Evolutionary conservation across 2,797 vertebrate genomes (phyloP).

Genomic region (Acrocephalus scirpaceus): DNA sequence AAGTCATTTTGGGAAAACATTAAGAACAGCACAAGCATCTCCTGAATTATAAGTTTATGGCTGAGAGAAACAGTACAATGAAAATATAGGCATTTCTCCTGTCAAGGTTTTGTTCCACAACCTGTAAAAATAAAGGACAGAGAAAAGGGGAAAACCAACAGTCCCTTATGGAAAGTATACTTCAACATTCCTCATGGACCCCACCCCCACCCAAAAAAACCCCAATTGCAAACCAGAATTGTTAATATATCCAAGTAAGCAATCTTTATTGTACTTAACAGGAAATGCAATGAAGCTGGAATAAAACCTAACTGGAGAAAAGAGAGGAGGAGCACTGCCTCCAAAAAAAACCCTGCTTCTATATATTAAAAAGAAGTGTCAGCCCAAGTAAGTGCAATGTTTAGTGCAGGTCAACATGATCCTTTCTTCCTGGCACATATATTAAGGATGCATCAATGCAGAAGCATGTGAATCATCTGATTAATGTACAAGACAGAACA

Average conservation of each 20-base stretch:
- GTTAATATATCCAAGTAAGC: neutral
- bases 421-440: neutral
- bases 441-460: neutral
- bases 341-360: neutral
- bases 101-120: slow-evolving; percentile 9
- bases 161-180: neutral
- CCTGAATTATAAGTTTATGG: slow-evolving; percentile 61
- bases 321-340: neutral
- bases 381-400: neutral
- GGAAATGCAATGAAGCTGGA: neutral
- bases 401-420: neutral
- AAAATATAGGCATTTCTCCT: slow-evolving; percentile 43
- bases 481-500: neutral
- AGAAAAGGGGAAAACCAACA: neutral
- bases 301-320: neutral
- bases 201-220: rapidly evolving
- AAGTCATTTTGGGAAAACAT: slow-evolving; percentile 73
- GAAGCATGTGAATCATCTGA: slow-evolving; percentile 48
- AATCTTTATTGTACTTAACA: neutral
- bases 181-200: neutral
- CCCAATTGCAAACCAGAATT: neutral
- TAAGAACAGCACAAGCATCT: slow-evolving; percentile 43
- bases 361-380: neutral
- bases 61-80: slow-evolving; percentile 24
- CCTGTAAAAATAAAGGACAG: neutral